Conservation (phyloP, 2,113 vertebrate genomes). For the Corydoras sp. region DNA sequence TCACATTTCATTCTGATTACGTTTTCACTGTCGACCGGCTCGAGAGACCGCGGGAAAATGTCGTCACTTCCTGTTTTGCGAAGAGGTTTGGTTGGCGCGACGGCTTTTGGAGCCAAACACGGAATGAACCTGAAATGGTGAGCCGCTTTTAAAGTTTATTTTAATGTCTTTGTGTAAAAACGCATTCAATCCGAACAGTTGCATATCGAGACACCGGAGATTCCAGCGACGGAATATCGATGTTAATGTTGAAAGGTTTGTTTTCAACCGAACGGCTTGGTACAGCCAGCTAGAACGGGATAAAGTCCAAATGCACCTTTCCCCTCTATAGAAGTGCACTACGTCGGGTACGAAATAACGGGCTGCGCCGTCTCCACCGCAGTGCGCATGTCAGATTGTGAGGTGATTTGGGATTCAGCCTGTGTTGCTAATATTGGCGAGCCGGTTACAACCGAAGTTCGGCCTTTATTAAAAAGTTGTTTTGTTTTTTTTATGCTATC, state of each 20-base stretch:
- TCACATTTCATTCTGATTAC: no score
- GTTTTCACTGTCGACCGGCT: neutral
- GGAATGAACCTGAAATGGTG: neutral
- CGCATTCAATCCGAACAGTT: no score
- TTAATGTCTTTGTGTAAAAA: no score
- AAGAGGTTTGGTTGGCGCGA: constrained; percentile 60
- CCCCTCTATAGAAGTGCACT: neutral
- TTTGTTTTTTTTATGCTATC: no score
- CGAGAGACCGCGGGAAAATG: constrained; percentile 69
- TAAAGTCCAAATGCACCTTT: neutral
- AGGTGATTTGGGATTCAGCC: neutral
- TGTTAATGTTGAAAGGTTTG: neutral
- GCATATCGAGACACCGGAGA: no score
- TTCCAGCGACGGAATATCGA: no score
- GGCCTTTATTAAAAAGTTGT: neutral
- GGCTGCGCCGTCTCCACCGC: neutral
- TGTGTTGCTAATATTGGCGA: neutral
- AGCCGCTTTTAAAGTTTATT: neutral
- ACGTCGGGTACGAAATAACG: rapidly evolving
- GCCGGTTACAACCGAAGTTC: neutral
- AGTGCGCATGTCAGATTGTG: neutral
- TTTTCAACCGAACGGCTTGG: neutral
- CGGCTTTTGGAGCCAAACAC: constrained; percentile 36
- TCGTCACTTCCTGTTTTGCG: constrained; percentile 62
- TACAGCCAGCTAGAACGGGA: neutral